Conservation (phyloP, 2,113 vertebrate genomes). For the Micronycteris hirsuta region DNA sequence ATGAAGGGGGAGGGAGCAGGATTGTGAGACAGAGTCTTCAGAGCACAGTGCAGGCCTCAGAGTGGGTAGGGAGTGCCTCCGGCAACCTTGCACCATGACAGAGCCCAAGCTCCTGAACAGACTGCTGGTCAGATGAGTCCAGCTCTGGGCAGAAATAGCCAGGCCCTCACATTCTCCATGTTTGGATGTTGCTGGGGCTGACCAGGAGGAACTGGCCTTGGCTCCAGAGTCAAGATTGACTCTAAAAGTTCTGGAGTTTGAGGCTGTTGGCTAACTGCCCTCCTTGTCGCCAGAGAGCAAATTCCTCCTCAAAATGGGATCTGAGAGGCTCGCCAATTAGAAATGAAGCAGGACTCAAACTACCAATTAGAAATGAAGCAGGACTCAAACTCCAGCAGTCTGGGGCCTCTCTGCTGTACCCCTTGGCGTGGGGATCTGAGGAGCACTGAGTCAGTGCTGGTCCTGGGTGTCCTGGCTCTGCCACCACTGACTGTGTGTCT, state of each 20-base stretch:
- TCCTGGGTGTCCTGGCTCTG: background rate
- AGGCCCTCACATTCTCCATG: accelerated
- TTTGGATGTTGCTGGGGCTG: background rate
- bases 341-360: too few relatives aligned
- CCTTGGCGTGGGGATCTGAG: background rate
- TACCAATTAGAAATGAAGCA: background rate
- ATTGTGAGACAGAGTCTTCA: background rate
- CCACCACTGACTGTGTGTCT: background rate
- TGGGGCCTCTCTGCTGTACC: too few relatives aligned
- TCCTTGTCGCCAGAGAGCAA: background rate
- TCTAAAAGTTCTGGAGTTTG: background rate
- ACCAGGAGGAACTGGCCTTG: background rate
- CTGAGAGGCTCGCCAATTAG: background rate
- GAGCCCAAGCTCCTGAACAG: too few relatives aligned
- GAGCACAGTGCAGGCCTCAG: background rate
- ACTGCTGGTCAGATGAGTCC: accelerated
- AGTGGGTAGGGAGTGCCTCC: background rate
- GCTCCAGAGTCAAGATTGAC: background rate
- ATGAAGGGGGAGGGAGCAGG: background rate
- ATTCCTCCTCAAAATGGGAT: background rate
- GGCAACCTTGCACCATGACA: accelerated
- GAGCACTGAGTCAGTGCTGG: background rate
- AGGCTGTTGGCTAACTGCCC: background rate
- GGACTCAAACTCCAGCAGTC: background rate
- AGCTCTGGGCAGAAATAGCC: background rate